Percentiles rank a stretch among this genome's conserved stretches.
Evolutionary conservation across 2,113 vertebrate genomes (phyloP).

Genomic region (Siniperca chuatsi): DNA sequence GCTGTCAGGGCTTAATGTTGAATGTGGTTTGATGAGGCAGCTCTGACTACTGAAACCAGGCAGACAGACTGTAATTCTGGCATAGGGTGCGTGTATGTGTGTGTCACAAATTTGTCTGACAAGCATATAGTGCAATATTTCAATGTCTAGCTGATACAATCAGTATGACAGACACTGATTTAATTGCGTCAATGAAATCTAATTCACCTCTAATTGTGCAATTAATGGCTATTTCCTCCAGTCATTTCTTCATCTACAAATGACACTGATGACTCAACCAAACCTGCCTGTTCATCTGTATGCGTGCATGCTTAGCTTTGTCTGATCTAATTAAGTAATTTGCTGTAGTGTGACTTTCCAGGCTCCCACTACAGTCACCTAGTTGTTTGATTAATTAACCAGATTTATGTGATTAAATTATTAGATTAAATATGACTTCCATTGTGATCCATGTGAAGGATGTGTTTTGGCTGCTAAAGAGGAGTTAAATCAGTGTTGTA

Average conservation of each 20-base stretch:
- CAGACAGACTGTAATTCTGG: neutral
- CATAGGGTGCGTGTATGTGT: conserved; percentile 14
- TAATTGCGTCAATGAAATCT: conserved; percentile 23
- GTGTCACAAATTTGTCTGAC: neutral
- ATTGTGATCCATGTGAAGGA: neutral
- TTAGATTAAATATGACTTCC: neutral
- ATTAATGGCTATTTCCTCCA: conserved; percentile 34
- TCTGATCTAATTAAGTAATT: conserved; percentile 17
- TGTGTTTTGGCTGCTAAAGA: neutral
- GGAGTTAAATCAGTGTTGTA: neutral
- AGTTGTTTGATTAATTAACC: neutral
- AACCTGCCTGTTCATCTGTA: neutral
- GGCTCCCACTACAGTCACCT: neutral
- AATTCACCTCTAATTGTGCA: conserved; percentile 16
- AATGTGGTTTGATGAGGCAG: conserved; percentile 15
- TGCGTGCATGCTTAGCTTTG: neutral
- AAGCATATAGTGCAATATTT: neutral
- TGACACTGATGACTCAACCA: neutral
- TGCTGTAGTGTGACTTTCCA: neutral
- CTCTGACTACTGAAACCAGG: conserved; percentile 10
- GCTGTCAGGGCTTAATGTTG: conserved; percentile 56
- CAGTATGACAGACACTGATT: conserved; percentile 1
- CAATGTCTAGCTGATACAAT: neutral
- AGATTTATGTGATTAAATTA: neutral
- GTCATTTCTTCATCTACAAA: conserved; percentile 51